Base-by-base conservation (phyloP, 2,888 invertebrate species). In the Leptothorax acervorum region DNA sequence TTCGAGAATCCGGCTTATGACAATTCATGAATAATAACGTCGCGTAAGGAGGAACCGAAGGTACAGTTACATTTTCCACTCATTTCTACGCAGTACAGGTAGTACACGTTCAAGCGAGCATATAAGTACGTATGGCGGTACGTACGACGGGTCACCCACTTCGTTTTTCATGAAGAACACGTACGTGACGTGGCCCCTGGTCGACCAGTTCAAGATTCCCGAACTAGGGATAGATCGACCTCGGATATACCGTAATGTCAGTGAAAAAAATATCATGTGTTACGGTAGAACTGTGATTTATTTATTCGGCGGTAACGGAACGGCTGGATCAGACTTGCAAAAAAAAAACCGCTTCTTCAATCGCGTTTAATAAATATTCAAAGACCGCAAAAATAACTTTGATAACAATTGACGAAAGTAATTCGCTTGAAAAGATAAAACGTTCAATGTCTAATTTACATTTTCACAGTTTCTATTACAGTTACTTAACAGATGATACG, bases 161-260 rank as follows among this genome's bases (percentile, higher is more conserved):
- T 92, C 87, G 91, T 91, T 92, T 90, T 91, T 90, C 91, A 93
- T 94, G 93, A 88, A 85, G 90, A 90, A 86, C 93, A 92, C 93
- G 93, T 93, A 93, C 90, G 85, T 89, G 89, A 91, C 89, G 89
- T 92, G 88, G 74, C 74, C 79, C 74, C 60, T 51, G 63, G 57
- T 35, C 66, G 60, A 55, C 81, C 66, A 74, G 76, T 79, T 76
- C 66, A 82, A 75, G 84, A 86, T 85, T 87, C 82, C 85, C 85
- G 65, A 84, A 85, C 78, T 82, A 66, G 60, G 35, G 78, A 74
- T 71, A 87, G 87, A 84, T 84, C 82, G 82, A 39, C 35, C 74
- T 35, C 35, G 18, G 62, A 23, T 85, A 39, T 89, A 87, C 87
- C 86, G 85, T 71, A 84, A 87, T 28, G 39, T 28, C 31, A 12